Evolutionary conservation across 2,888 invertebrate genomes (phyloP).

Genomic region (Iphiclides podalirius): DNA sequence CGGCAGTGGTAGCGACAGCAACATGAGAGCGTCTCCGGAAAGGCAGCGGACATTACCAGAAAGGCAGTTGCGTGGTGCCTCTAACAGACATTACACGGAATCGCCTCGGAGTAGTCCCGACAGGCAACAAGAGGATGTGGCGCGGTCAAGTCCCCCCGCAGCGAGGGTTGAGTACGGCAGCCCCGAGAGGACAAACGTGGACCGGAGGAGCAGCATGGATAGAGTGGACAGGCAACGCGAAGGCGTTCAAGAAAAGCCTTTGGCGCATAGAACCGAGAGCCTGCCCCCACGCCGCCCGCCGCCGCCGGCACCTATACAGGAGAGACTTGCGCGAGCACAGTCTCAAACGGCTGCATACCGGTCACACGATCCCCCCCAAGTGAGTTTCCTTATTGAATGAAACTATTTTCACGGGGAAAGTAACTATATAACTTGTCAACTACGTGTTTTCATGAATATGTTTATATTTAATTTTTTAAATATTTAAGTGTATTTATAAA

Average conservation of each 20-base stretch:
- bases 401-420: no score
- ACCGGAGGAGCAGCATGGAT: not conserved
- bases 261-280: constrained; percentile 32
- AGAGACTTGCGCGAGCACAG: constrained; percentile 54
- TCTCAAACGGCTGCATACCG: constrained; percentile 53
- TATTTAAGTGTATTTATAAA: no score
- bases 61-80: constrained; percentile 27
- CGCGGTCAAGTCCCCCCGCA: constrained; percentile 1
- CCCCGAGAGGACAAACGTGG: not conserved
- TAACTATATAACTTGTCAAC: no score
- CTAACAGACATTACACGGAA: constrained; percentile 24
- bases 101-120: constrained; percentile 25
- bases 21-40: constrained; percentile 30
- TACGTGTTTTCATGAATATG: no score
- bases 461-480: no score
- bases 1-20: constrained; percentile 32
- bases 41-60: constrained; percentile 31
- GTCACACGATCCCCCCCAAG: constrained; percentile 52
- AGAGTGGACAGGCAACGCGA: constrained; percentile 9
- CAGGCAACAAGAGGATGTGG: constrained; percentile 10
- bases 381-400: no score
- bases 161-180: constrained; percentile 3
- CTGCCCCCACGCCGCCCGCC: constrained; percentile 47
- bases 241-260: constrained; percentile 13
- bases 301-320: constrained; percentile 42